Evolutionary conservation across 1,140 invertebrate species (phyloP).

Genomic region (Drosophila triauraria): DNA sequence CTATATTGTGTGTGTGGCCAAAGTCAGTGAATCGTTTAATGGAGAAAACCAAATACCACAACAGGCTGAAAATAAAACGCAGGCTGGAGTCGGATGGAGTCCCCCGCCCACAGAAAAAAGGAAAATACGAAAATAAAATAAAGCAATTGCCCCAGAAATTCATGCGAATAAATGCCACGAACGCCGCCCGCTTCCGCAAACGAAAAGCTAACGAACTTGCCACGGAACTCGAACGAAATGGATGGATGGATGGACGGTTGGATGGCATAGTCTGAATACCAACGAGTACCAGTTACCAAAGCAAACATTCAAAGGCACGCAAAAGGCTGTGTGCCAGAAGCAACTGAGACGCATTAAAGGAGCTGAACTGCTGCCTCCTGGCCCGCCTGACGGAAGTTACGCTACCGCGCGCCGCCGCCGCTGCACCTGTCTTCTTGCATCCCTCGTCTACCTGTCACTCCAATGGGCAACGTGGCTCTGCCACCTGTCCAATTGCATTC

Average conservation of each 20-base stretch:
- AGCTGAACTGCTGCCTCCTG: conserved; percentile 20
- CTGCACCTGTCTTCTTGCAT: conserved; percentile 59
- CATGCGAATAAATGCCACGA: conserved; percentile 51
- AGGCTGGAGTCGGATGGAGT: conserved; percentile 9
- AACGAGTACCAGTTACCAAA: conserved; percentile 78
- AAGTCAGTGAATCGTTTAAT: conserved; percentile 55
- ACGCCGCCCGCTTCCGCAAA: conserved; percentile 37
- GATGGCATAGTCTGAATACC: conserved; percentile 74
- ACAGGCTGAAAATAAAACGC: conserved; percentile 28
- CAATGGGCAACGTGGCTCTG: conserved; percentile 30
- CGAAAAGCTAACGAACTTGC: conserved; percentile 78
- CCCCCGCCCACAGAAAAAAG: conserved; percentile 2
- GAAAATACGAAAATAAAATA: conserved; percentile 43
- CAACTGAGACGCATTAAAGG: conserved; percentile 47
- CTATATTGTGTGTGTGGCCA: conserved; percentile 46
- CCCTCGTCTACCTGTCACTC: conserved; percentile 46
- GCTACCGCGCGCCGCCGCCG: conserved; percentile 25
- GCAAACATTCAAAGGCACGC: conserved; percentile 37
- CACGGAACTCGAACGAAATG: conserved; percentile 48
- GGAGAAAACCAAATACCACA: conserved; percentile 35
- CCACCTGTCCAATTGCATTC: conserved; percentile 75
- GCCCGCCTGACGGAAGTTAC: conserved; percentile 55
- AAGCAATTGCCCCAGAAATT: conserved; percentile 76
- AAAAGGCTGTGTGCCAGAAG: conserved; percentile 33
- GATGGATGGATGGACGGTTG: conserved; percentile 38